These are phyloP conservation scores for Coracopsis vasa DNA, from an alignment of 2,113 vertebrate genomes.

Conservation along the genomic window DNA sequence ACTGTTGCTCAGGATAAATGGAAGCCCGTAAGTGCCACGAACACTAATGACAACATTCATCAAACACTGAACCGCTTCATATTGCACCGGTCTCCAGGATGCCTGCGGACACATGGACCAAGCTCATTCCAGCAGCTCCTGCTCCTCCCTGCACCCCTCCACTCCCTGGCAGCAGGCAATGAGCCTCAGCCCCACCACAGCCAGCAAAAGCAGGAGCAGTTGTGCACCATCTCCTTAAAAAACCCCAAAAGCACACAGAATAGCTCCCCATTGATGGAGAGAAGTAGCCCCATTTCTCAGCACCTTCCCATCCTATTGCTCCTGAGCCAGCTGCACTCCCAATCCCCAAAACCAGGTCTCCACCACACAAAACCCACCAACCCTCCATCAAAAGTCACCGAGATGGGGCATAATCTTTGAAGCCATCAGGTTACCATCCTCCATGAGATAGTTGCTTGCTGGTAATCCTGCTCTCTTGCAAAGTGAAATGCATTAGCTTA, in stretches of 20 bases:
- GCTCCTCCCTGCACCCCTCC: not conserved
- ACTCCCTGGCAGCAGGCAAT: not conserved
- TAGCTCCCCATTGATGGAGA: not conserved
- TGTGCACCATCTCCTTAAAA: rapidly evolving
- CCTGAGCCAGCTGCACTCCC: not conserved
- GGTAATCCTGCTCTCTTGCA: not conserved
- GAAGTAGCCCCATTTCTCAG: not conserved
- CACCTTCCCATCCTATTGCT: not conserved
- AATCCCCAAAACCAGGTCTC: not conserved
- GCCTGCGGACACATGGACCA: conserved; percentile 49
- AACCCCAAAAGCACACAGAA: too few relatives aligned
- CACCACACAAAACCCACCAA: rapidly evolving
- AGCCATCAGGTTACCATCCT: not conserved
- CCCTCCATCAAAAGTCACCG: not conserved
- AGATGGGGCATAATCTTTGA: rapidly evolving
- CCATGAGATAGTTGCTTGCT: rapidly evolving
- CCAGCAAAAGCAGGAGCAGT: not conserved
- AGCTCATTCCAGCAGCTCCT: conserved; percentile 42
- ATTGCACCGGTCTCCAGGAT: conserved; percentile 33
- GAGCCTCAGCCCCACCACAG: not conserved
- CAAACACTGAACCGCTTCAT: conserved; percentile 63
- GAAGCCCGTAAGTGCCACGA: conserved; percentile 63
- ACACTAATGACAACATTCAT: conserved; percentile 75
- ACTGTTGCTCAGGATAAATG: conserved; percentile 69
- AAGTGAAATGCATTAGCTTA: not conserved